Evolutionary conservation across 37 sponge, comb jelly and placozoan species (phyloP).

Genomic region (Axinella damicornis): DNA sequence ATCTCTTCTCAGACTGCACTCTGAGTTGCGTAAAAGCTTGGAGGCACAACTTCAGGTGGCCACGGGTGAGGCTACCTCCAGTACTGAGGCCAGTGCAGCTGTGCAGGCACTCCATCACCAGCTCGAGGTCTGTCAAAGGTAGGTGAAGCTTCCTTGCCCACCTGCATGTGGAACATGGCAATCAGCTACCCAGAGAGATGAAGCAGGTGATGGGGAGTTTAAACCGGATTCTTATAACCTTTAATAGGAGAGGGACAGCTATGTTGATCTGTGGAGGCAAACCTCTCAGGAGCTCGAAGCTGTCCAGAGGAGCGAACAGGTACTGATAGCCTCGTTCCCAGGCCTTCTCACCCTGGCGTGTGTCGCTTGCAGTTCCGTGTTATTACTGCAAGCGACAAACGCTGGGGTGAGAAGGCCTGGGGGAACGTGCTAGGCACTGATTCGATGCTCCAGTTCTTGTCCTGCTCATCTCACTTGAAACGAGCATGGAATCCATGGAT

Average conservation of each 20-base stretch:
- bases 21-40: constrained; percentile 35
- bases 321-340: too few species aligned
- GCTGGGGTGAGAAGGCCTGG: too few species aligned
- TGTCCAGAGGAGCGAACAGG: constrained; percentile 48
- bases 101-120: constrained; percentile 38
- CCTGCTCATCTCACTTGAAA: too few species aligned
- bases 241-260: constrained; percentile 65
- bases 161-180: not conserved
- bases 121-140: constrained; percentile 35
- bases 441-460: too few species aligned
- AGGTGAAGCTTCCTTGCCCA: too few species aligned
- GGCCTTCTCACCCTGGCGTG: too few species aligned
- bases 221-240: too few species aligned
- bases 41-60: constrained; percentile 32
- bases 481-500: too few species aligned
- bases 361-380: too few species aligned
- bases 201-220: too few species aligned
- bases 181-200: not conserved
- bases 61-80: not conserved
- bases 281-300: constrained; percentile 52
- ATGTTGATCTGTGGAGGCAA: constrained; percentile 45
- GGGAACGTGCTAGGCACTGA: too few species aligned
- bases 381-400: too few species aligned
- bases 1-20: constrained; percentile 28
- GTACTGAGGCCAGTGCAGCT: not conserved